Percentiles rank a stretch among this genome's conserved stretches.
Evolutionary conservation across 2,113 vertebrate genomes (phyloP).

Genomic region (Lophochroa leadbeateri): DNA sequence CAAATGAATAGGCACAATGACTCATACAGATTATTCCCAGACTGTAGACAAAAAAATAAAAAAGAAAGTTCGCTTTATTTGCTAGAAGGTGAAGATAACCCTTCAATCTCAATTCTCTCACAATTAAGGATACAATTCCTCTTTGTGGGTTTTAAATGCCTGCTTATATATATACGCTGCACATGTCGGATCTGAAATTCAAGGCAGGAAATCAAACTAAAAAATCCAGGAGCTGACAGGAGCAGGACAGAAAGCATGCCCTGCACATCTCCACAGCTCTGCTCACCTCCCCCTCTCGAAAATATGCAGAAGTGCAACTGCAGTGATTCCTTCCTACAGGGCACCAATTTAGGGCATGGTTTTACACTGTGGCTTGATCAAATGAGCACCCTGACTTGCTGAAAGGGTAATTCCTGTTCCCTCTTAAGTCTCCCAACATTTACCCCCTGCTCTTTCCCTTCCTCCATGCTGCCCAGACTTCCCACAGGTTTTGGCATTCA

Average conservation of each 20-base stretch:
- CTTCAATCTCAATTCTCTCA: background rate
- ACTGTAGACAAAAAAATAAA: background rate
- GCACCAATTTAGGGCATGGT: conserved; percentile 13
- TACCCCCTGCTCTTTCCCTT: background rate
- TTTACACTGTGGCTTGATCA: background rate
- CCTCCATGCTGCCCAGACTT: background rate
- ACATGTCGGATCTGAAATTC: background rate
- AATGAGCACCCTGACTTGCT: background rate
- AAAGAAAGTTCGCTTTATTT: background rate
- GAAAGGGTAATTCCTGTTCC: background rate
- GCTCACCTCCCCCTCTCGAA: background rate
- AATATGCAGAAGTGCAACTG: background rate
- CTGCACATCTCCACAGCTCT: background rate
- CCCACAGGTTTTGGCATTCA: background rate
- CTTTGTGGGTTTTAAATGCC: background rate
- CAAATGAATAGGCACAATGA: background rate
- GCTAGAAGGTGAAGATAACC: background rate
- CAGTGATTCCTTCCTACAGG: background rate
- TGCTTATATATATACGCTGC: background rate
- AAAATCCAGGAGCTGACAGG: background rate
- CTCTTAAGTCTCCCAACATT: background rate
- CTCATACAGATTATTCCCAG: background rate
- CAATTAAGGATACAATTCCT: background rate
- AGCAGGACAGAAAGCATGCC: background rate
- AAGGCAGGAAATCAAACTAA: background rate